Conservation (phyloP, 2,888 invertebrate genomes). For the Heliothis peltigera region DNA sequence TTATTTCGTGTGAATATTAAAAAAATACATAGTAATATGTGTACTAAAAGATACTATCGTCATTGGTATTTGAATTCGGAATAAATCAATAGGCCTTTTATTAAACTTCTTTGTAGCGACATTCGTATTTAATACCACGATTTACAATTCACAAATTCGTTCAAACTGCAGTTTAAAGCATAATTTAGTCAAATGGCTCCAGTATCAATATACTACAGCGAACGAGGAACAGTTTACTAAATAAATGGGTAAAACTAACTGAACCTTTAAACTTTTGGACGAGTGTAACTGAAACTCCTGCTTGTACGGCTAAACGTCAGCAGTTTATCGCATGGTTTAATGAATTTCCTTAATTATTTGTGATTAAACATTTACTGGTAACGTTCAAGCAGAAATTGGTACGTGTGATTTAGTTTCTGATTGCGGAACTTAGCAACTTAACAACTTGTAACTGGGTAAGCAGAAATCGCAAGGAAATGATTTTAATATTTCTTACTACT, state of each 20-base stretch:
- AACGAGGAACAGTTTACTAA: constrained; percentile 49
- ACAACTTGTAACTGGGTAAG: no score
- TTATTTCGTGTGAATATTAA: no score
- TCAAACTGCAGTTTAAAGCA: constrained; percentile 8
- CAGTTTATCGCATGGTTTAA: constrained; percentile 33
- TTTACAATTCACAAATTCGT: neutral
- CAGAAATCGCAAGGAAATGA: no score
- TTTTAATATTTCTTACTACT: no score
- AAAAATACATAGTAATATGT: no score
- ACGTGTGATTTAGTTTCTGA: neutral
- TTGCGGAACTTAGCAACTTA: neutral
- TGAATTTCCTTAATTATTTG: constrained; percentile 32
- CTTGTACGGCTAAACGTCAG: constrained; percentile 29
- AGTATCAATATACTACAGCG: constrained; percentile 40
- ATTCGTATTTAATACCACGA: neutral
- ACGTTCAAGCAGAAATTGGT: constrained; percentile 16
- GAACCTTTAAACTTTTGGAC: constrained; percentile 45
- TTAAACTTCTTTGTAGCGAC: no score
- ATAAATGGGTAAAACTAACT: constrained; percentile 47
- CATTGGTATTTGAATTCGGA: no score
- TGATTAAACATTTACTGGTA: constrained; percentile 22
- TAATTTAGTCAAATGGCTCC: constrained; percentile 10
- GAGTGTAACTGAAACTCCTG: constrained; percentile 41
- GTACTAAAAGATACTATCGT: no score
- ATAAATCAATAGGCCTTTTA: no score